phyloP scores from a whole-genome alignment of 2,888 invertebrate species.

The Charanyca ferruginea region DNA sequence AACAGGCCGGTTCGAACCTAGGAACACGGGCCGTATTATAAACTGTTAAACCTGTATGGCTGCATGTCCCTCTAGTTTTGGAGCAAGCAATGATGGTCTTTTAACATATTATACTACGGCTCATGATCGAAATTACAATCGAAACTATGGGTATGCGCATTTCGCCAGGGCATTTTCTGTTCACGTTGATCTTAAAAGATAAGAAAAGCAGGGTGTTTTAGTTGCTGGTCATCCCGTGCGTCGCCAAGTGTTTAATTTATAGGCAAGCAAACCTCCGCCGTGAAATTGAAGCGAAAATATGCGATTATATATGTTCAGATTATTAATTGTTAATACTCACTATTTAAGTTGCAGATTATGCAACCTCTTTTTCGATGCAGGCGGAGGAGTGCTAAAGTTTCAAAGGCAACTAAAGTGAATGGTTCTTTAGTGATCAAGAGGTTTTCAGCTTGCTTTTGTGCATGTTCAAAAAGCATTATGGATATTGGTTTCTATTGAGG shows the following conservation, averaged over 20 bases:
- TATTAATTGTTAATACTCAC: neutral
- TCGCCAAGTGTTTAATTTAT: conserved; percentile 38
- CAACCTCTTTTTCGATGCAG: neutral
- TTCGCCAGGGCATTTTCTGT: neutral
- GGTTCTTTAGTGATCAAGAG: conserved; percentile 39
- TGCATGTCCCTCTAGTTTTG: conserved; percentile 1
- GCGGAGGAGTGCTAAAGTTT: conserved; percentile 25
- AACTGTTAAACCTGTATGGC: neutral
- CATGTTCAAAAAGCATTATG: conserved; percentile 33
- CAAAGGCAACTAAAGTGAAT: conserved; percentile 38
- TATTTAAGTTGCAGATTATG: conserved; percentile 13
- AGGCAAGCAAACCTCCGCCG: conserved; percentile 22
- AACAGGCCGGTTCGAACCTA: neutral
- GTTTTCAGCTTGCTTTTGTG: conserved; percentile 52
- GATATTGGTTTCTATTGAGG: conserved; percentile 46
- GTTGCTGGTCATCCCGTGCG: conserved; percentile 49
- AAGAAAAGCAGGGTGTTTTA: conserved; percentile 39
- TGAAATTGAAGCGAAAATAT: conserved; percentile 22
- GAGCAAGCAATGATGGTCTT: conserved; percentile 17
- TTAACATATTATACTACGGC: neutral
- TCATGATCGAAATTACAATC: neutral
- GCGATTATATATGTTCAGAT: neutral
- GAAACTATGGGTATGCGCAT: neutral
- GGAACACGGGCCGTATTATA: neutral
- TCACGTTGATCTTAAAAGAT: conserved; percentile 28